A percentile compares a stretch with the other conserved stretches of the same genome.
Evolutionary conservation across 2,113 vertebrate genomes (phyloP).

Genomic region (Tyto alba): DNA sequence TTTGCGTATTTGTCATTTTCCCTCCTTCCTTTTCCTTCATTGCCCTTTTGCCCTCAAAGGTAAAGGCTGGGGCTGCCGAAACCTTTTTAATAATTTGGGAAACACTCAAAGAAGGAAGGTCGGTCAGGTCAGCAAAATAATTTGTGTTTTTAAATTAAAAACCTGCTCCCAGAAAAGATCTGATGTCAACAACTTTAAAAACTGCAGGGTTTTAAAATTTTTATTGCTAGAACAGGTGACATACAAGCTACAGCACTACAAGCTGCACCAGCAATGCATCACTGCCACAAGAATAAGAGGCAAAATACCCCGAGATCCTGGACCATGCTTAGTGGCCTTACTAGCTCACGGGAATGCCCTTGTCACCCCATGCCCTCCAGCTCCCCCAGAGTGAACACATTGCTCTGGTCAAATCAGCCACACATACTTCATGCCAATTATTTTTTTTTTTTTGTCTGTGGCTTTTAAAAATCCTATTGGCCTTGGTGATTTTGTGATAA

Average conservation of each 20-base stretch:
- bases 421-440: fast-evolving
- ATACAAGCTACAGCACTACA: background rate
- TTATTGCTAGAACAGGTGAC: background rate
- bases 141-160: background rate
- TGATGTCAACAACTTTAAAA: background rate
- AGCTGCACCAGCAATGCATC: background rate
- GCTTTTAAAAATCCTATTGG: background rate
- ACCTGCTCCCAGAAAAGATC: background rate
- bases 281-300: background rate
- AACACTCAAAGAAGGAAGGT: background rate
- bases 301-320: background rate
- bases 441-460: background rate
- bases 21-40: background rate
- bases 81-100: background rate
- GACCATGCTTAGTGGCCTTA: background rate
- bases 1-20: background rate
- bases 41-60: background rate
- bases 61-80: background rate
- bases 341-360: background rate
- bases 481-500: background rate
- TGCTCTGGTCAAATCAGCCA: background rate
- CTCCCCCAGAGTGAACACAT: background rate
- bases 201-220: background rate
- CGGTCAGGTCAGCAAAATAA: background rate
- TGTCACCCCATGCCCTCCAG: fast-evolving